Base-by-base conservation (phyloP, 2,888 invertebrate genomes). In the Amaurobius ferox region DNA sequence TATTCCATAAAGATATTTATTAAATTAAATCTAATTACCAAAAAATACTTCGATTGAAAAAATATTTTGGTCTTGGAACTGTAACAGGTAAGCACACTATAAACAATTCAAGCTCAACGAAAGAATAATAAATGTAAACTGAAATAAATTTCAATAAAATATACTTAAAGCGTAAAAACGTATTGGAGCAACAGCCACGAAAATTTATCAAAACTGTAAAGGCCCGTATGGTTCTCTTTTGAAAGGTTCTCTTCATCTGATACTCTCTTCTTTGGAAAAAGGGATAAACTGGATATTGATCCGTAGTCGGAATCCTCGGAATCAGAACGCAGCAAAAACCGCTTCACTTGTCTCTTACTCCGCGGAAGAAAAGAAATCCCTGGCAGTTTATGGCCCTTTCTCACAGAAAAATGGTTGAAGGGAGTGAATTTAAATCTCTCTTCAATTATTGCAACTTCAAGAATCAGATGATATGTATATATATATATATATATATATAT, bases 281-380 rank as follows among this genome's bases (percentile, higher is more conserved):
- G 13, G 66, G 44, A 64, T 66, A 30, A 76, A 76, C 66, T 66
- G 26, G 74, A 66, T 76, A 76, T 76, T 76, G 74, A 76, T 66
- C 66, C 30, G 13, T 28, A 11, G 32, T 3, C n/a, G 11, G 35
- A 28, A 66, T 30, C 32, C 32, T 32, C 5, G 28, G 32, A 19
- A 66, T 19, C 23, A 23, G 19, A 23, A 55, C 23, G 55, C 55
- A 55, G 55, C 55, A 55, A 23, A 66, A 66, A 66, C 32, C 66
- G 32, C 35, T 23, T 66, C 23, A 66, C 66, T 32, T 66, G 66
- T 66, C 19, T 61, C 26, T 28, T 61, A 3, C 26, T 28, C 28
- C 26, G 1, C 64, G 11, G 64, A 29, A 64, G 19, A 23, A 55
- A 55, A 23, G 55, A 55, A 55, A 55, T 55, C 55, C 55, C 55